These are phyloP conservation scores for Macroramphosus scolopax DNA, from an alignment of 2,797 vertebrate genomes.

Conservation along the genomic window DNA sequence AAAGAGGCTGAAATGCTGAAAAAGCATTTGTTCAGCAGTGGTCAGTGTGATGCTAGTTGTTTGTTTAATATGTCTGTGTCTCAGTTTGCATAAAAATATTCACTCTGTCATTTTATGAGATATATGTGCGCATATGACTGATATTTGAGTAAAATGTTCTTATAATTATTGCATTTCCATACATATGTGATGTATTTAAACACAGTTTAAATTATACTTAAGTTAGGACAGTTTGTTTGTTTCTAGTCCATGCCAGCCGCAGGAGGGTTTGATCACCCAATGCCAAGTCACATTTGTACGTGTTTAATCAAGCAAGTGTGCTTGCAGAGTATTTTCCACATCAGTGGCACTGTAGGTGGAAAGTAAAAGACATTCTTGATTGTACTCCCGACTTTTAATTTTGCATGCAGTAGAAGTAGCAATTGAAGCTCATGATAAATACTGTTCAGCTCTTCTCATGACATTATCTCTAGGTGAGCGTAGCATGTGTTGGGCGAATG, in stretches of 20 bases:
- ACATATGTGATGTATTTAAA: background rate
- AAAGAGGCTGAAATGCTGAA: conserved; percentile 14
- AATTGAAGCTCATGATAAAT: conserved; percentile 24
- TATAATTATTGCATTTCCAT: background rate
- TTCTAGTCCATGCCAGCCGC: conserved; percentile 22
- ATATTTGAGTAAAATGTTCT: conserved; percentile 11
- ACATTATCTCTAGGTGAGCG: conserved; percentile 19
- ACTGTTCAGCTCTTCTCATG: conserved; percentile 10
- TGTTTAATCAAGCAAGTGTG: conserved; percentile 51
- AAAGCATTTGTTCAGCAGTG: conserved; percentile 12
- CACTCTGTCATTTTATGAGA: too few relatives aligned
- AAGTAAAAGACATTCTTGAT: conserved; percentile 32
- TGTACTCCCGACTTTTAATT: conserved; percentile 19
- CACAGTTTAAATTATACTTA: conserved; percentile 1
- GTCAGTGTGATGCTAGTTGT: conserved; percentile 12
- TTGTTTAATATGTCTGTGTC: conserved; percentile 14
- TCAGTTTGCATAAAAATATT: too few relatives aligned
- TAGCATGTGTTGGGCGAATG: conserved; percentile 8
- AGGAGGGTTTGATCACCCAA: conserved; percentile 28
- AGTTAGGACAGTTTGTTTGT: conserved; percentile 1
- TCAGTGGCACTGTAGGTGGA: conserved; percentile 35
- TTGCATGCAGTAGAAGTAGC: conserved; percentile 19
- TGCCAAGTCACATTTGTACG: conserved; percentile 44
- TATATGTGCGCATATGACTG: background rate
- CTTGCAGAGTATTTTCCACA: conserved; percentile 55